phyloP scores from a whole-genome alignment of 2,113 vertebrate genomes.

The Spea bombifrons region DNA sequence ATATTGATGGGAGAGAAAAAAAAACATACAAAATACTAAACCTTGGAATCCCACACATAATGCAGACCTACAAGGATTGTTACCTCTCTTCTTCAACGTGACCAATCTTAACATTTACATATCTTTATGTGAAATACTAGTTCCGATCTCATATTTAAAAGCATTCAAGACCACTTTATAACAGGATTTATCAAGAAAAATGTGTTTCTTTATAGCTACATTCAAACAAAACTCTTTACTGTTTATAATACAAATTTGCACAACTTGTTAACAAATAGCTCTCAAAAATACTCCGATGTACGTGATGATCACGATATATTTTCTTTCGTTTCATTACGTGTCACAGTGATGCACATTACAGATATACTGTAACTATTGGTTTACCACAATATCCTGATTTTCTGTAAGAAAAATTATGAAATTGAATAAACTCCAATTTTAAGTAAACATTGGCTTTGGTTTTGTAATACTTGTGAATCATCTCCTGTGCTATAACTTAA shows the following conservation, averaged over 20 bases:
- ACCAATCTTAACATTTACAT: no score
- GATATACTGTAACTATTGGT: background rate
- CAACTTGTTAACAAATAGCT: background rate
- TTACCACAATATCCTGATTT: slow-evolving; percentile 17
- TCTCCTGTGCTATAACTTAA: background rate
- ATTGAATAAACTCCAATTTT: background rate
- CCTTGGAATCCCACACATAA: no score
- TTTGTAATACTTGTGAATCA: background rate
- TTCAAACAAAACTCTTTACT: background rate
- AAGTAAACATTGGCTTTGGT: background rate
- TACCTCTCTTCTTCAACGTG: no score
- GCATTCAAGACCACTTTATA: no score
- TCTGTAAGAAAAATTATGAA: slow-evolving; percentile 7
- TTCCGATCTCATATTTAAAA: no score
- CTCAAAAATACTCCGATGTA: background rate
- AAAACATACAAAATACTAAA: no score
- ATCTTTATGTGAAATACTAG: no score
- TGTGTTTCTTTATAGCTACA: background rate
- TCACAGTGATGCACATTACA: background rate
- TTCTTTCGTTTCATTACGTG: background rate
- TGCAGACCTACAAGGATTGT: no score
- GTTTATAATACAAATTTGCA: background rate
- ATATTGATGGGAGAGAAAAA: no score
- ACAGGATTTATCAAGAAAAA: no score
- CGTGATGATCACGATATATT: background rate